Evolutionary conservation across 2,888 invertebrate species (phyloP).

Genomic region (Drosophila mulleri): DNA sequence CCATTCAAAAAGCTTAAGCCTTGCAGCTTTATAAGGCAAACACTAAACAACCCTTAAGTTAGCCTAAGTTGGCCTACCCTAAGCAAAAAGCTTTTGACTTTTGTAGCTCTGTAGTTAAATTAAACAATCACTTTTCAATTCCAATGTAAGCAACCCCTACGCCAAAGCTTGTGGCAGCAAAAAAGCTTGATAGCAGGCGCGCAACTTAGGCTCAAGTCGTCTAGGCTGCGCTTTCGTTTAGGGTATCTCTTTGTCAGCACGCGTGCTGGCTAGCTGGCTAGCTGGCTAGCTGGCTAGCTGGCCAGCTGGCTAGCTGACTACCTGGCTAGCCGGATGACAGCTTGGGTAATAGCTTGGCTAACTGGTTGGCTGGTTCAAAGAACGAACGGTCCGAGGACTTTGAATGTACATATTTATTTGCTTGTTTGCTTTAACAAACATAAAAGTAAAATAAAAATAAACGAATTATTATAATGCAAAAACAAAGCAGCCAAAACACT

Average conservation of each 20-base stretch:
- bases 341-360: background rate
- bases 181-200: background rate
- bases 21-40: background rate
- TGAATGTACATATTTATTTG: constrained; percentile 22
- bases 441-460: background rate
- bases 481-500: background rate
- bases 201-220: background rate
- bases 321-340: too few relatives aligned
- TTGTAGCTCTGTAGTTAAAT: background rate
- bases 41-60: background rate
- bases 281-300: background rate
- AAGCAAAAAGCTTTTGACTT: background rate
- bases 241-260: constrained; percentile 3
- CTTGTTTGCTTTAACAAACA: constrained; percentile 11
- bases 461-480: background rate
- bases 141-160: background rate
- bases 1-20: background rate
- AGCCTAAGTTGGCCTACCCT: background rate
- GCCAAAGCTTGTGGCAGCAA: background rate
- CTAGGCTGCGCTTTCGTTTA: constrained; percentile 1
- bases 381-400: constrained; percentile 36
- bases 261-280: background rate
- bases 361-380: constrained; percentile 23
- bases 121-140: background rate
- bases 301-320: background rate